Percentiles rank a stretch among this genome's conserved stretches.
phyloP scores from a whole-genome alignment of 1,140 invertebrate species.

The Battus philenor region DNA sequence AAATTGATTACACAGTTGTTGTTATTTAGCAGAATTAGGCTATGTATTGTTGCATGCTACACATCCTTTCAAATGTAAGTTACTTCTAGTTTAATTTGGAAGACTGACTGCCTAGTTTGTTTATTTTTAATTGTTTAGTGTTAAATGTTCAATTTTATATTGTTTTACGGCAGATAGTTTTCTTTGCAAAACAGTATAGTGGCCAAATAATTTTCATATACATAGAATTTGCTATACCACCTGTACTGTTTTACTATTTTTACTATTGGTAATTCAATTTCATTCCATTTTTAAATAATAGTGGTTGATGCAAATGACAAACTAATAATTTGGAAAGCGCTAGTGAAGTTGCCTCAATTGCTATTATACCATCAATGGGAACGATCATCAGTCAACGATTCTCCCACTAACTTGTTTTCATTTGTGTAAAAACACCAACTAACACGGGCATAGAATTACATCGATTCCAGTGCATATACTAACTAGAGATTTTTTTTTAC shows the following conservation, averaged over 20 bases:
- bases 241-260: slow-evolving; percentile 44
- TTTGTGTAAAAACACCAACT: slow-evolving; percentile 21
- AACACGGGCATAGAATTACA: slow-evolving; percentile 27
- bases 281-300: slow-evolving; percentile 16
- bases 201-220: slow-evolving; percentile 2
- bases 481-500: slow-evolving; percentile 58
- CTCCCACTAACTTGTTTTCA: slow-evolving; percentile 21
- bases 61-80: slow-evolving; percentile 35
- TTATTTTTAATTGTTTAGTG: slow-evolving; percentile 8
- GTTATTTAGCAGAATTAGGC: slow-evolving; percentile 41
- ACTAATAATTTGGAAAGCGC: background rate
- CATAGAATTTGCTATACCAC: slow-evolving; percentile 15
- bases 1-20: slow-evolving; percentile 12
- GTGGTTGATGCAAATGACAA: background rate
- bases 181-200: slow-evolving; percentile 14
- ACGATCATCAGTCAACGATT: slow-evolving; percentile 27
- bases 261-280: slow-evolving; percentile 28
- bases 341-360: slow-evolving; percentile 33
- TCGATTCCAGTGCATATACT: slow-evolving; percentile 44
- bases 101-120: slow-evolving; percentile 22
- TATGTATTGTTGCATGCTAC: slow-evolving; percentile 39
- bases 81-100: slow-evolving; percentile 29
- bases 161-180: slow-evolving; percentile 13
- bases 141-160: slow-evolving; percentile 6
- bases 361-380: slow-evolving; percentile 34